A percentile compares a stretch with the other conserved stretches of the same genome.
phyloP scores from a whole-genome alignment of 2,888 invertebrate genomes.

The Platycheirus rosarum region DNA sequence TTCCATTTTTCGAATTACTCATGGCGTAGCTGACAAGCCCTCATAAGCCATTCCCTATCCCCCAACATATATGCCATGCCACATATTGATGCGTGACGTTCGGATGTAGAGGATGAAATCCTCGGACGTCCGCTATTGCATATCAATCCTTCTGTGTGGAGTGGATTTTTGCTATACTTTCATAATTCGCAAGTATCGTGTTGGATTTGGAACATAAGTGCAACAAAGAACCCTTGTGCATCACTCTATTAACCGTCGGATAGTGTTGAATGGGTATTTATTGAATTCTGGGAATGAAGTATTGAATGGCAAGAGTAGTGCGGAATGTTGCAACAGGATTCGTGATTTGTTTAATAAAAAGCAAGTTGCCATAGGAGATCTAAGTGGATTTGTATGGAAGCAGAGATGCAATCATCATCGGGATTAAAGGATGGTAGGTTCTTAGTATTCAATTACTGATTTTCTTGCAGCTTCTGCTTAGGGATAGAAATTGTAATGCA shows the following conservation, averaged over 20 bases:
- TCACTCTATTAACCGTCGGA: conserved; percentile 12
- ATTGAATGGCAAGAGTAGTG: conserved; percentile 9
- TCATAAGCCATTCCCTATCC: not conserved
- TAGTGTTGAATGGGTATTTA: conserved; percentile 4
- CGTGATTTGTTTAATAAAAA: conserved; percentile 31
- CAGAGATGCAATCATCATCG: not conserved
- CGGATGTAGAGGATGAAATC: conserved; percentile 1
- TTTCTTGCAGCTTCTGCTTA: too few species aligned
- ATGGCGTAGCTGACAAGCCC: conserved; percentile 24
- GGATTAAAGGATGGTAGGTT: not conserved
- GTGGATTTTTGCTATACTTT: conserved; percentile 21
- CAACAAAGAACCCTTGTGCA: not conserved
- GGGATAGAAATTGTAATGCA: too few species aligned
- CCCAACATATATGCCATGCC: not conserved
- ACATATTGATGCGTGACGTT: not conserved
- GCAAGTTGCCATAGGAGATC: not conserved
- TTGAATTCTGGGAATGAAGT: conserved; percentile 14
- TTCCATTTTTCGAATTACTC: conserved; percentile 44
- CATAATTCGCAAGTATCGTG: conserved; percentile 18
- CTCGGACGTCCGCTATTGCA: conserved; percentile 21
- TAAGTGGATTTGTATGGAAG: not conserved
- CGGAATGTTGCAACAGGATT: conserved; percentile 18
- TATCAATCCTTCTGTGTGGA: conserved; percentile 48
- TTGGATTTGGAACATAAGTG: conserved; percentile 1
- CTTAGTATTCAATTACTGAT: too few species aligned